Percentiles rank a stretch among this genome's conserved stretches.
These are phyloP conservation scores for Rhagonycha lutea DNA, from an alignment of 2,888 invertebrate species.

Conservation along the genomic window DNA sequence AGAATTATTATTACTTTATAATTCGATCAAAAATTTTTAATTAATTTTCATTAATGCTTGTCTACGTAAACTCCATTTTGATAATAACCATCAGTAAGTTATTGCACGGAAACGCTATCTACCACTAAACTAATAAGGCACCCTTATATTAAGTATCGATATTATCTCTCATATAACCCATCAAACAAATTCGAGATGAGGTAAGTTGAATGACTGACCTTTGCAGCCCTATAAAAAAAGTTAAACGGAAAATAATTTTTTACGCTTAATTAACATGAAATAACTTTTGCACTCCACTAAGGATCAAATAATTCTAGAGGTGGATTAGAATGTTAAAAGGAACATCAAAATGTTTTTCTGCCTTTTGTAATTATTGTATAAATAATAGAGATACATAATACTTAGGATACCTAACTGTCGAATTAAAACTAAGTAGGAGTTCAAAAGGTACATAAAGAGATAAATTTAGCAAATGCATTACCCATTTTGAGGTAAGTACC, in stretches of 20 bases:
- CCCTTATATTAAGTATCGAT: constrained; percentile 7
- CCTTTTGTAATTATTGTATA: background rate
- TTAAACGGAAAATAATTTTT: background rate
- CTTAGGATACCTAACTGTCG: too few species aligned
- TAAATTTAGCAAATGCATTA: background rate
- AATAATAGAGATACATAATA: background rate
- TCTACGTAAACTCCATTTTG: background rate
- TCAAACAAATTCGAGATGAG: constrained; percentile 8
- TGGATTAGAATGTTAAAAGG: background rate
- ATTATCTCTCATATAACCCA: constrained; percentile 4
- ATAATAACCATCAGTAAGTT: background rate
- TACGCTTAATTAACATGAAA: background rate
- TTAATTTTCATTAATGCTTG: background rate
- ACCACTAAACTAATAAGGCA: constrained; percentile 2
- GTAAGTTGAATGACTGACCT: background rate
- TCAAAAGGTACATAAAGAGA: background rate
- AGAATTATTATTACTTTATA: background rate
- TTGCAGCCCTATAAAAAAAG: background rate
- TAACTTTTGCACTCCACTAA: background rate
- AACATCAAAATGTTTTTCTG: background rate
- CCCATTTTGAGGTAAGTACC: background rate
- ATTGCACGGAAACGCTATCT: constrained; percentile 6
- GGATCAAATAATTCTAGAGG: background rate
- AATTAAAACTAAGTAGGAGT: background rate
- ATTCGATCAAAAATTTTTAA: background rate